Evolutionary conservation across 2,888 invertebrate species (phyloP).

Genomic region (Blomia tropicalis): DNA sequence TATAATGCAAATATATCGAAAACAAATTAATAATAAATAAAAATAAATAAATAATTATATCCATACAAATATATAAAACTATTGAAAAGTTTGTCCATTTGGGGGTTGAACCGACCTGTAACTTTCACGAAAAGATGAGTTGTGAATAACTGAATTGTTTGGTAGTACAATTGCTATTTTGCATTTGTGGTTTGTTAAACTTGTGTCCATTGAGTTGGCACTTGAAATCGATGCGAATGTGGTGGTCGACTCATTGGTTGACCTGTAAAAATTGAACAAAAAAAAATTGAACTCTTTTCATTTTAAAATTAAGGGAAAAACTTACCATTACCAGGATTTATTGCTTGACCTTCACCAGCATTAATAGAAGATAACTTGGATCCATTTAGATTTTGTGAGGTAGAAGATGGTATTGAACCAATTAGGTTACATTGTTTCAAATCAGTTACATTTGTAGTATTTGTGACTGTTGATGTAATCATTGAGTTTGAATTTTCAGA

Average conservation of each 20-base stretch:
- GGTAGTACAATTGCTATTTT: too few relatives aligned
- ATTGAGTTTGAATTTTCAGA: not conserved
- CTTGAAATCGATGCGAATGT: conserved; percentile 26
- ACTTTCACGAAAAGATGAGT: not conserved
- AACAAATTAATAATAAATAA: conserved; percentile 3
- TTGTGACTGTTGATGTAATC: not conserved
- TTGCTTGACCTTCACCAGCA: too few relatives aligned
- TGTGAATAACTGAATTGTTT: not conserved
- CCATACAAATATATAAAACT: not conserved
- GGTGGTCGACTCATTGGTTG: conserved; percentile 22
- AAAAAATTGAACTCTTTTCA: not conserved
- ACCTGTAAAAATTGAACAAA: conserved; percentile 20
- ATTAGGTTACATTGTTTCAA: too few relatives aligned
- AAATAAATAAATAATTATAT: not conserved
- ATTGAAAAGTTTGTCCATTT: not conserved
- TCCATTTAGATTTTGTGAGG: too few relatives aligned
- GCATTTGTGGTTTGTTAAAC: too few relatives aligned
- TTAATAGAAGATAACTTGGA: too few relatives aligned
- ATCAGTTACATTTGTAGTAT: not conserved
- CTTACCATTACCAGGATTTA: conserved; percentile 16
- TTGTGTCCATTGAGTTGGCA: conserved; percentile 27
- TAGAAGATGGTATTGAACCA: not conserved
- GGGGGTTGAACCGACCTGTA: too few relatives aligned
- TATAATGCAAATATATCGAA: conserved; percentile 4
- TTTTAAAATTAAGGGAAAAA: not conserved